Evolutionary conservation across 2,888 invertebrate genomes (phyloP).

Genomic region (Nasonia oneida): DNA sequence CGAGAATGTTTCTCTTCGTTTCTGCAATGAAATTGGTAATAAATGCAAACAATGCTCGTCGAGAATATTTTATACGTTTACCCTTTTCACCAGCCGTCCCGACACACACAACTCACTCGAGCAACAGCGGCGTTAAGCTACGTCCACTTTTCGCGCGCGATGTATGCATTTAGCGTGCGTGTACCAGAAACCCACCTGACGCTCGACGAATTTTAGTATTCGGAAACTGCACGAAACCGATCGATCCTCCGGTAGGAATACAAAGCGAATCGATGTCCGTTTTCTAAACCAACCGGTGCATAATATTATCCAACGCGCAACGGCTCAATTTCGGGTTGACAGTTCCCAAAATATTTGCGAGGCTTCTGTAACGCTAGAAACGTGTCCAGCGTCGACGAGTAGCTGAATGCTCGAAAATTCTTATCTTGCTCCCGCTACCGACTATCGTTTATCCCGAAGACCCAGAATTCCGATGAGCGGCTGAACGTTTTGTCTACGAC

Average conservation of each 20-base stretch:
- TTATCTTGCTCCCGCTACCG: background rate
- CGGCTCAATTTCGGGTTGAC: slow-evolving; percentile 29
- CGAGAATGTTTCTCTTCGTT: too few relatives aligned
- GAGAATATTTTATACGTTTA: background rate
- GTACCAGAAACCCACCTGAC: slow-evolving; percentile 68
- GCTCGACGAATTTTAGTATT: slow-evolving; percentile 48
- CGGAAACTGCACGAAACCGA: slow-evolving; percentile 48
- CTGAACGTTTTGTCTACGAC: background rate
- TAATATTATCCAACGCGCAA: slow-evolving; percentile 11
- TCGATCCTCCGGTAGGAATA: slow-evolving; percentile 37
- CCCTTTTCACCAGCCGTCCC: background rate
- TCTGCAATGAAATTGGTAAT: too few relatives aligned
- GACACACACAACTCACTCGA: background rate
- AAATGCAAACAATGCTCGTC: too few relatives aligned
- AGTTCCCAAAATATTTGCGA: slow-evolving; percentile 33
- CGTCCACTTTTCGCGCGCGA: slow-evolving; percentile 9
- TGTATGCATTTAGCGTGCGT: slow-evolving; percentile 42
- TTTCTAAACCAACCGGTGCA: slow-evolving; percentile 34
- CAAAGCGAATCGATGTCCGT: slow-evolving; percentile 36
- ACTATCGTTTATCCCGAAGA: background rate
- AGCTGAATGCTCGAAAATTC: background rate
- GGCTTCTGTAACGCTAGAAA: background rate
- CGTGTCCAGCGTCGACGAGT: slow-evolving; percentile 18
- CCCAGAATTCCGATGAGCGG: background rate
- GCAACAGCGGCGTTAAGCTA: background rate